Base-by-base conservation (phyloP, 1,140 invertebrate genomes). In the Drosophila sulfurigaster region DNA sequence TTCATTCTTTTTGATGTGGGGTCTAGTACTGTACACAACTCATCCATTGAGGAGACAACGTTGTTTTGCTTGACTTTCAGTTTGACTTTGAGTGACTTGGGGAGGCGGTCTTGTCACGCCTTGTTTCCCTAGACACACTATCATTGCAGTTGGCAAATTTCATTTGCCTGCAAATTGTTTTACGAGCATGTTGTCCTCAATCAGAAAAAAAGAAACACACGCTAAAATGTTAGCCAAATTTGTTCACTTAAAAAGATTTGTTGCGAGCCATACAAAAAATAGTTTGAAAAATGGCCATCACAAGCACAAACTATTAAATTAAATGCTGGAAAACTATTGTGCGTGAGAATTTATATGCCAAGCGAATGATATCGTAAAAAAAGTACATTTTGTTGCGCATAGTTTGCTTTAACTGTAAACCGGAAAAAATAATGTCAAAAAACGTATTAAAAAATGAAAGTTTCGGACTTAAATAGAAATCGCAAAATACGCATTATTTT, bases 321-420 rank as follows among this genome's bases (percentile, higher is more conserved):
- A 76, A 79, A 79, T 73, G 77, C 68, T 77, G 59, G 20, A 79
- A 75, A 76, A 77, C 77, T 77, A 79, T 77, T 76, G 67, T 77
- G 77, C 63, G 63, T 59, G 52, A 63, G 48, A 68, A 79, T 79
- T 76, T 79, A 79, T 79, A 51, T 62, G 62, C 56, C n/a, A 49
- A 60, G 15, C 25, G 16, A 11, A 46, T 25, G 20, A 25, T 25
- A 25, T 25, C 20, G 20, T 25, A 38, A 62, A 62, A 65, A 56
- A 65, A 54, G 41, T 65, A 65, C 15, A 54, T 65, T 65, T 65
- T 65, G 52, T 38, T 32, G 43, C 32, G 16, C 32, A 30, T 13
- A 48, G 32, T 60, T 62, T 46, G n/a, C 3, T 1, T 13, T 25
- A 41, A 28, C 6, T 71, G 8, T 71, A 30, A 30, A 38, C 15